phyloP scores from a whole-genome alignment of 2,797 vertebrate genomes.

The Cetoscarus ocellatus region DNA sequence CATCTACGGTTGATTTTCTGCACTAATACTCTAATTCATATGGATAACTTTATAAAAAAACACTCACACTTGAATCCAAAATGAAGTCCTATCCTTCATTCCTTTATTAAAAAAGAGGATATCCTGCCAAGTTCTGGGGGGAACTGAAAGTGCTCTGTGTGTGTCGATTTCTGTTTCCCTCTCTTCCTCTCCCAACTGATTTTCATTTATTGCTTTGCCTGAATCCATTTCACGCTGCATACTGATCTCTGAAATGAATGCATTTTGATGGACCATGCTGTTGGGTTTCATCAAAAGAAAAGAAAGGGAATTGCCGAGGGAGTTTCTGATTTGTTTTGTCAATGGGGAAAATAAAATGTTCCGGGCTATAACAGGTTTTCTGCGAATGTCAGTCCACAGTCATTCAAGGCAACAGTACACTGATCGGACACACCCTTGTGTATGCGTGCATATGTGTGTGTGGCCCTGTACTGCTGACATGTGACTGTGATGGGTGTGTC shows the following conservation, averaged over 20 bases:
- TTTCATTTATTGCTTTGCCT: conserved; percentile 28
- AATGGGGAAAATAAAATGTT: conserved; percentile 30
- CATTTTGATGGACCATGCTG: conserved; percentile 31
- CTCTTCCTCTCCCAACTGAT: conserved; percentile 43
- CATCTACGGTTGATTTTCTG: conserved; percentile 26
- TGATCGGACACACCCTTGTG: conserved; percentile 69
- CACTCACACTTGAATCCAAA: not conserved
- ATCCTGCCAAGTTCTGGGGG: conserved; percentile 41
- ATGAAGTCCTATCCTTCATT: conserved; percentile 8
- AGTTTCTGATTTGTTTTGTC: conserved; percentile 50
- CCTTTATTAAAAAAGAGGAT: conserved; percentile 38
- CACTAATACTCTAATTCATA: conserved; percentile 33
- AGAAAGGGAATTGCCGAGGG: not conserved
- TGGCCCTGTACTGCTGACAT: conserved; percentile 57
- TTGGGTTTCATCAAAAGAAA: conserved; percentile 28
- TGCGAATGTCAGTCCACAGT: conserved; percentile 50
- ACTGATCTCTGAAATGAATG: conserved; percentile 36
- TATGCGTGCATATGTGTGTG: conserved; percentile 34
- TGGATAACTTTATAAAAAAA: not conserved
- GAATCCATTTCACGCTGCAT: conserved; percentile 39
- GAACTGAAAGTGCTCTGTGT: conserved; percentile 49
- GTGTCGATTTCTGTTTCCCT: conserved; percentile 23
- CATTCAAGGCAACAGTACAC: conserved; percentile 50
- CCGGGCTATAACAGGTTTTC: conserved; percentile 48
- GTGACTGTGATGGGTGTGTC: conserved; percentile 61